Evolutionary conservation across 2,888 invertebrate genomes (phyloP).

Genomic region (Ecliptopera silaceata): DNA sequence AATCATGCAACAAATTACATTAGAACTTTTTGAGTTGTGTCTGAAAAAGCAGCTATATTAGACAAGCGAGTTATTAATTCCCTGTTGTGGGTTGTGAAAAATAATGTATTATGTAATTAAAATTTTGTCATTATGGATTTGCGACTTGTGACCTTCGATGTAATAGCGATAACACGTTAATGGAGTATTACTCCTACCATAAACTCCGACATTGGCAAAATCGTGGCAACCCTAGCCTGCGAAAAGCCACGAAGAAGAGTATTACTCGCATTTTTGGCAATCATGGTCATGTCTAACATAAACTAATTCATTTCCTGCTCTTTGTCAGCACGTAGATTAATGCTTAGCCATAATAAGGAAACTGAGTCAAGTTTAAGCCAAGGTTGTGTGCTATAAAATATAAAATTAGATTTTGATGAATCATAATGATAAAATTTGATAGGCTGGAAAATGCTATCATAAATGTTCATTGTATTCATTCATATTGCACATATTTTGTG

Average conservation of each 20-base stretch:
- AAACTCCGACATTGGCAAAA: no score
- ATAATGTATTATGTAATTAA: background rate
- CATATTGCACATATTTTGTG: slow-evolving; percentile 33
- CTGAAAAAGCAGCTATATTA: slow-evolving; percentile 31
- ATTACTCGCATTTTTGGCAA: slow-evolving; percentile 14
- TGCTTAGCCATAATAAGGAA: slow-evolving; percentile 62
- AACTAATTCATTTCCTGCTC: slow-evolving; percentile 39
- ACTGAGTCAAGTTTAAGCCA: slow-evolving; percentile 67
- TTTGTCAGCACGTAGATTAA: slow-evolving; percentile 54
- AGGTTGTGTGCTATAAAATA: slow-evolving; percentile 73
- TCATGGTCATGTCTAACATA: background rate
- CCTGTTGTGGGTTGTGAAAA: slow-evolving; percentile 30
- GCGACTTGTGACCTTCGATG: slow-evolving; percentile 38
- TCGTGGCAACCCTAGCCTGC: no score
- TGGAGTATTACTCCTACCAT: no score
- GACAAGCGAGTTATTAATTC: slow-evolving; percentile 32
- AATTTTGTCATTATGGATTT: background rate
- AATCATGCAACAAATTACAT: background rate
- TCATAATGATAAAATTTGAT: slow-evolving; percentile 16
- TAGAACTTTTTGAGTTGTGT: slow-evolving; percentile 23
- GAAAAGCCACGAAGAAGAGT: no score
- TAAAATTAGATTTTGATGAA: slow-evolving; percentile 36
- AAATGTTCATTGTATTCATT: slow-evolving; percentile 14
- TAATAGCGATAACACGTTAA: slow-evolving; percentile 31
- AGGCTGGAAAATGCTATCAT: slow-evolving; percentile 12